Evolutionary conservation across 2,113 vertebrate species (phyloP).

Genomic region (Anolis sagrei): DNA sequence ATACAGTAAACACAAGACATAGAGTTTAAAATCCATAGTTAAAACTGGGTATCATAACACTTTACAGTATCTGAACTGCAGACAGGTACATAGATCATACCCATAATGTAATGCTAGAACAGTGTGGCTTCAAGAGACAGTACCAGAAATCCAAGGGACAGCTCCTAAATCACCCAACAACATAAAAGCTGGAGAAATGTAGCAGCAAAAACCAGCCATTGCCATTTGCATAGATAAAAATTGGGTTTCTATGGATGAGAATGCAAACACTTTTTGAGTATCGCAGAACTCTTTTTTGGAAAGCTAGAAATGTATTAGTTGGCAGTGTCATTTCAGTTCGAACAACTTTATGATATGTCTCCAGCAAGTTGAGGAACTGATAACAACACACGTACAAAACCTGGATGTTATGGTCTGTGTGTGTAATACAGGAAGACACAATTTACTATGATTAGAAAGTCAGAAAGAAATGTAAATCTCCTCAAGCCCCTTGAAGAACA

Average conservation of each 20-base stretch:
- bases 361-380: background rate
- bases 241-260: background rate
- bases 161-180: background rate
- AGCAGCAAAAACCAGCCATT: background rate
- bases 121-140: rapidly evolving
- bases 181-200: background rate
- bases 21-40: too few species aligned
- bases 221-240: background rate
- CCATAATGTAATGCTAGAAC: background rate
- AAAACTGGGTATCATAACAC: background rate
- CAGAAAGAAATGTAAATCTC: background rate
- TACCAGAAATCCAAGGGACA: background rate
- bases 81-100: background rate
- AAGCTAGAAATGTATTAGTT: background rate
- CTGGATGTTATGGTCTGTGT: background rate
- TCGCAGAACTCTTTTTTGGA: background rate
- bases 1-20: too few species aligned
- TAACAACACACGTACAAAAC: background rate
- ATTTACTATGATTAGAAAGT: background rate
- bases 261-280: background rate
- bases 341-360: background rate
- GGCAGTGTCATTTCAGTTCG: background rate
- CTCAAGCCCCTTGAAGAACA: background rate
- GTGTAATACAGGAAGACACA: background rate
- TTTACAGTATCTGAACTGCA: background rate